Percentiles rank a stretch among this genome's conserved stretches.
phyloP scores from a whole-genome alignment of 2,888 invertebrate species.

The Eudasyphora cyanicolor region DNA sequence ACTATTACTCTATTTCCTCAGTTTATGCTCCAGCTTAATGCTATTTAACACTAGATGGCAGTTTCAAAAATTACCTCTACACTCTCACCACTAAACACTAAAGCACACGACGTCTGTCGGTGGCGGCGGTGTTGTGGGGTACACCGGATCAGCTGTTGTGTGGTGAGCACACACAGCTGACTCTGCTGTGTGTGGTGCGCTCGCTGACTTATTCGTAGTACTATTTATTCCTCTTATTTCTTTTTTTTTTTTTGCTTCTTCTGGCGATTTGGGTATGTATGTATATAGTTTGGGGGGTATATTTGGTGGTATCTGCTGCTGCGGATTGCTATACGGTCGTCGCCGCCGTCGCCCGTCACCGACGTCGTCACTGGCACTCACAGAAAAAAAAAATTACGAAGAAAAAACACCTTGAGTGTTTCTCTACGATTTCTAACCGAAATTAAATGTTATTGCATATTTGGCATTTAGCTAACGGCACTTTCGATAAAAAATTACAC shows the following conservation, averaged over 20 bases:
- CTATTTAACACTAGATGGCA: constrained; percentile 3
- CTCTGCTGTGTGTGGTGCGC: constrained; percentile 3
- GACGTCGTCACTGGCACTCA: background rate
- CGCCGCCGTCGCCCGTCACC: constrained; percentile 26
- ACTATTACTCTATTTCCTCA: too few relatives aligned
- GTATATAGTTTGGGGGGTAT: constrained; percentile 1
- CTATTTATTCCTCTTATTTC: background rate
- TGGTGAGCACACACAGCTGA: constrained; percentile 26
- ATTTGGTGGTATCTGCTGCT: constrained; percentile 1
- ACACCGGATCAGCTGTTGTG: constrained; percentile 29
- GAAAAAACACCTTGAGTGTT: constrained; percentile 28
- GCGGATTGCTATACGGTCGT: constrained; percentile 2
- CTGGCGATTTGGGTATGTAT: background rate
- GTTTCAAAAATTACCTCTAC: background rate
- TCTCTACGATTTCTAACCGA: background rate
- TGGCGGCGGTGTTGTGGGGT: background rate
- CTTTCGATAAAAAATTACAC: background rate
- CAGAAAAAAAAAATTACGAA: background rate
- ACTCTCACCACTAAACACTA: too few relatives aligned
- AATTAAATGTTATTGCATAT: constrained; percentile 13
- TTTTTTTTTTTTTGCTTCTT: background rate
- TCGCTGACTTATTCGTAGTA: background rate
- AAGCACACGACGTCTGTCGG: background rate
- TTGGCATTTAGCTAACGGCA: background rate
- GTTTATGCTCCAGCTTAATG: background rate